Base-by-base conservation (phyloP, 2,113 vertebrate genomes). In the Myocastor coypus region DNA sequence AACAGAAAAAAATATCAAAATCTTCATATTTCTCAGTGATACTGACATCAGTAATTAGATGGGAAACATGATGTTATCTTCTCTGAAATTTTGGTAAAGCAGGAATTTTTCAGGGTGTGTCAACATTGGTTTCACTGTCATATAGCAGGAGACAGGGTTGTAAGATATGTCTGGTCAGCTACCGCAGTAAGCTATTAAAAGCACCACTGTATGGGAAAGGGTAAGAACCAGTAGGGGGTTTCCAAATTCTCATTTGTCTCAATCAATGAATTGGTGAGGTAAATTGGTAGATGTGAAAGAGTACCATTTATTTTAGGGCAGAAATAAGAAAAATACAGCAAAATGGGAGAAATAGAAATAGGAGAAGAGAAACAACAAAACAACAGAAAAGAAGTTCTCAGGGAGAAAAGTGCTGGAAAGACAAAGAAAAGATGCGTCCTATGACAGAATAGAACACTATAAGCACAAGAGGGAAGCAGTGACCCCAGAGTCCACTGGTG, bases 51-150 rank as follows among this genome's bases (percentile, higher is more conserved):
- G 14, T 73, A 61, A 78, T 93, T 59, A 92, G 46, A 28, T 71
- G 71, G 24, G 30, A 95, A 83, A 55, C 22, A 50, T 19, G 19
- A 52, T 57, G 37, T n/a, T 83, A 1, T 61, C 81, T 82, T 97
- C 55, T 78, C n/a, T 86, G 46, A 83, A 91, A 52, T 90, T 84
- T 87, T 82, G 77, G 71, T 64, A 78, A 87, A 91, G 52, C n/a
- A 26, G 20, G 37, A 22, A 42, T 34, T 94, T 96, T 92, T 80
- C n/a, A 57, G 52, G 8, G 61, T 24, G 17, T 80, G 1, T 84
- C 30, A 81, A 85, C 22, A 64, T 13, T 78, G 42, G 22, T 66
- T 94, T 87, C 63, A 91, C 20, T 83, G 22, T 87, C 77, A 11
- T 16, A 26, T 57, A 55, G 37, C 14, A 93, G 55, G 37, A 95